Percentiles rank a stretch among this genome's conserved stretches.
Evolutionary conservation across 2,888 invertebrate genomes (phyloP).

Genomic region (Mythimna loreyi): DNA sequence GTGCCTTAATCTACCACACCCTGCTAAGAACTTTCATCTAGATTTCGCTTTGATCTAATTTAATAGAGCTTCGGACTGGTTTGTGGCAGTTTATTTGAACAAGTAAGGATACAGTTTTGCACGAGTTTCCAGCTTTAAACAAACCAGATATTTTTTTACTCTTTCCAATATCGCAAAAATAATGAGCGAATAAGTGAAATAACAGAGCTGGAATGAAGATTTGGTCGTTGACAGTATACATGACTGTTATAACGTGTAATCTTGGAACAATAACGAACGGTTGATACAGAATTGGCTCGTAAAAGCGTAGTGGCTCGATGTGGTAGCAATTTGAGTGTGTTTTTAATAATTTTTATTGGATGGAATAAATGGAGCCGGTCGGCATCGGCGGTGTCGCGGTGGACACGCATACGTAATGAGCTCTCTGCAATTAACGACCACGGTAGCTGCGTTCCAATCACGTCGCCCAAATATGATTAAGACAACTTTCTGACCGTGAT

Average conservation of each 20-base stretch:
- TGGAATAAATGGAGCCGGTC: constrained; percentile 71
- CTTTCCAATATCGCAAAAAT: constrained; percentile 17
- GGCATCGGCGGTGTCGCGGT: constrained; percentile 70
- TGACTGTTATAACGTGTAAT: constrained; percentile 52
- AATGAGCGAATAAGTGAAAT: constrained; percentile 9
- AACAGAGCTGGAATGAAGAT: constrained; percentile 26
- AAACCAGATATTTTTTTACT: constrained; percentile 17
- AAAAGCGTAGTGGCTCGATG: constrained; percentile 68
- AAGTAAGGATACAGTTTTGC: constrained; percentile 23
- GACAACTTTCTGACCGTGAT: constrained; percentile 66
- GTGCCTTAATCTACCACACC: constrained; percentile 74
- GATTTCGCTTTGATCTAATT: constrained; percentile 57
- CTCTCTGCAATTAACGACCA: constrained; percentile 76
- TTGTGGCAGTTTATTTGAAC: constrained; percentile 27
- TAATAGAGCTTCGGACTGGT: constrained; percentile 45
- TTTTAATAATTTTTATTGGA: constrained; percentile 76
- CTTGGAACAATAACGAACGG: constrained; percentile 62
- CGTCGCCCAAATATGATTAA: constrained; percentile 80
- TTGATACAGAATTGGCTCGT: constrained; percentile 63
- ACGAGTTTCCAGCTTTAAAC: neutral
- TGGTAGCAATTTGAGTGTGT: constrained; percentile 73
- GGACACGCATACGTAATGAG: constrained; percentile 80
- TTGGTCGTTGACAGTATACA: constrained; percentile 41
- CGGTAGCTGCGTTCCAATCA: constrained; percentile 78
- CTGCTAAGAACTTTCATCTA: constrained; percentile 62